Conservation (phyloP, 30 jellyfish, hydroid and myxozoan species). For the Morbakka virulenta region DNA sequence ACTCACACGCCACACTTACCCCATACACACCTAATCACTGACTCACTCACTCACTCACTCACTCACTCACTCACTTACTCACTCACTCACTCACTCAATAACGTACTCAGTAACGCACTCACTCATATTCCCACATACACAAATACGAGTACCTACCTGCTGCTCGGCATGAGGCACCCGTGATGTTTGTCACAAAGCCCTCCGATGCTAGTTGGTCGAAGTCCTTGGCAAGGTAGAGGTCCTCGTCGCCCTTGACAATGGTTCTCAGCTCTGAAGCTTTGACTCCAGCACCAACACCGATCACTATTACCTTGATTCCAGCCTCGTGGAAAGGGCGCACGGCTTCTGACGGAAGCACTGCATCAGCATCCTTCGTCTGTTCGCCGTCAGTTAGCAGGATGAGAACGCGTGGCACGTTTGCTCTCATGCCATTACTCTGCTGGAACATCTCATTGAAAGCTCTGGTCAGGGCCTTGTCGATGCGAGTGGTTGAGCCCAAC, state of each 20-base stretch:
- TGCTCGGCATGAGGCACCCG: slow-evolving; percentile 26
- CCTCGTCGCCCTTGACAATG: slow-evolving; percentile 6
- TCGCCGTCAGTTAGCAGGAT: slow-evolving; percentile 60
- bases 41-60: too few relatives aligned
- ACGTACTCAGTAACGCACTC: too few relatives aligned
- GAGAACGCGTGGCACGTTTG: slow-evolving; percentile 14
- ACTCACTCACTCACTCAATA: too few relatives aligned
- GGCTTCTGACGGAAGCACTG: slow-evolving; percentile 27
- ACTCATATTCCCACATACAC: too few relatives aligned
- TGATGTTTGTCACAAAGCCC: slow-evolving; percentile 18
- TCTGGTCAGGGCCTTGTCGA: slow-evolving; percentile 43
- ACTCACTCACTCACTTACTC: too few relatives aligned
- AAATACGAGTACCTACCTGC: slow-evolving; percentile 45
- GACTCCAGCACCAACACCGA: slow-evolving; percentile 50
- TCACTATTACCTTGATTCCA: slow-evolving; percentile 58
- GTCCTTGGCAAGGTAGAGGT: slow-evolving; percentile 37
- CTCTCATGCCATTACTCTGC: slow-evolving; percentile 58
- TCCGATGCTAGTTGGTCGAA: slow-evolving; percentile 48
- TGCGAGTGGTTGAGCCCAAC: slow-evolving; percentile 50
- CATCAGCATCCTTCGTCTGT: slow-evolving; percentile 42
- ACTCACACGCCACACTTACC: too few relatives aligned
- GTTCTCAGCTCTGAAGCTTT: slow-evolving; percentile 19
- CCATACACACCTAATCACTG: too few relatives aligned
- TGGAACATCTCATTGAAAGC: slow-evolving; percentile 38
- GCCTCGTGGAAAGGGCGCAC: slow-evolving; percentile 44